phyloP scores from a whole-genome alignment of 2,113 vertebrate species.

The Hirundichthys speculiger region DNA sequence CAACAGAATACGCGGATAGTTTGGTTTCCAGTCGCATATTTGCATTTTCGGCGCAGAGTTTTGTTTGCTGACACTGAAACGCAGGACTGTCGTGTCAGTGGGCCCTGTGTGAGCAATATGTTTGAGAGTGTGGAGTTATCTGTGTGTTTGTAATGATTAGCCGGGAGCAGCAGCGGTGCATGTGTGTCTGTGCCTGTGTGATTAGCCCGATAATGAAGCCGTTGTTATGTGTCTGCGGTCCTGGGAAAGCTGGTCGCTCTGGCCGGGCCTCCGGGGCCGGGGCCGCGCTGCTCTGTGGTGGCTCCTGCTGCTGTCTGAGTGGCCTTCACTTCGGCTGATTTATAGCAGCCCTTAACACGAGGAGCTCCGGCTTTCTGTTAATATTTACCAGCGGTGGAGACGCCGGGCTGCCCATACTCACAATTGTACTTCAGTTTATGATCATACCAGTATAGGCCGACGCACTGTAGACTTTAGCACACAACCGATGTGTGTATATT shows the following conservation, averaged over 20 bases:
- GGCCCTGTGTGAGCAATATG: conserved; percentile 47
- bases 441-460: conserved; percentile 8
- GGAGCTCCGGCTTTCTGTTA: conserved; percentile 85
- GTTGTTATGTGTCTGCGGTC: conserved; percentile 55
- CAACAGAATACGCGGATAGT: not conserved
- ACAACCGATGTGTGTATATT: too few species aligned
- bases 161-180: conserved; percentile 49
- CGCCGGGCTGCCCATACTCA: conserved; percentile 43
- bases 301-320: conserved; percentile 83
- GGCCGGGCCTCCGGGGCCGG: conserved; percentile 30
- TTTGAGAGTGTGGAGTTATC: conserved; percentile 71
- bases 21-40: conserved; percentile 9
- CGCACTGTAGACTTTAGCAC: conserved; percentile 10
- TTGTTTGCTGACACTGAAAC: conserved; percentile 63
- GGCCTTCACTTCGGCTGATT: conserved; percentile 89
- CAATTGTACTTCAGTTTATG: conserved; percentile 47
- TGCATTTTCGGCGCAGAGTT: conserved; percentile 29
- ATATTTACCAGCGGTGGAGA: conserved; percentile 85
- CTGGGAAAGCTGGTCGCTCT: conserved; percentile 78
- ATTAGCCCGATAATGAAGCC: conserved; percentile 71
- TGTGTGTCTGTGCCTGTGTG: conserved; percentile 46
- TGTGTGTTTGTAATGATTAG: conserved; percentile 75
- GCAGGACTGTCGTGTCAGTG: conserved; percentile 30
- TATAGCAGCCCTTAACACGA: conserved; percentile 77
- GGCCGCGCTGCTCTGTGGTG: conserved; percentile 32